Conservation (phyloP, 1,140 invertebrate species). For the Drosophila aff. region DNA sequence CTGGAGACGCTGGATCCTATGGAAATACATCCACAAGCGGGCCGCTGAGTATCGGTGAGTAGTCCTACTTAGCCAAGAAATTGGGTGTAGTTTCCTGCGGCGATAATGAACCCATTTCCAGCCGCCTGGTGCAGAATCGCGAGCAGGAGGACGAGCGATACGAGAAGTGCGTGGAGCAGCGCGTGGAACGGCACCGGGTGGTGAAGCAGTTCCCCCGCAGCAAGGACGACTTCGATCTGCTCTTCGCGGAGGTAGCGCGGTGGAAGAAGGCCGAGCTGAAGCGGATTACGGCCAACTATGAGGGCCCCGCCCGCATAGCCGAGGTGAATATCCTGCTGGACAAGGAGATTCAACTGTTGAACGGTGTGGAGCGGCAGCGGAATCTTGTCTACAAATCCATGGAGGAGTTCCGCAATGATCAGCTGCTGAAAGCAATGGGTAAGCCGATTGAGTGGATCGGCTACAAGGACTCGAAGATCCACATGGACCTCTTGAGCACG, state of each 20-base stretch:
- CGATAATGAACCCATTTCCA: constrained; percentile 2
- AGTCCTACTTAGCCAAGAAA: constrained; percentile 37
- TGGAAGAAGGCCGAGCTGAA: constrained; percentile 87
- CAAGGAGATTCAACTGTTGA: constrained; percentile 87
- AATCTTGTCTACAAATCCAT: constrained; percentile 73
- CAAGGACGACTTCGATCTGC: constrained; percentile 87
- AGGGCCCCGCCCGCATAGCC: constrained; percentile 86
- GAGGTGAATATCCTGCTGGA: constrained; percentile 87
- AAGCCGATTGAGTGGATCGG: constrained; percentile 87
- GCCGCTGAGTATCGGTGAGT: constrained; percentile 82
- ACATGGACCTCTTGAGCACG: constrained; percentile 87
- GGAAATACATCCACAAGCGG: constrained; percentile 78
- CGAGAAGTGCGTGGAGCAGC: constrained; percentile 63
- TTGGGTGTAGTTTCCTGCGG: not conserved
- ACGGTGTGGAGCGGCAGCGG: constrained; percentile 86
- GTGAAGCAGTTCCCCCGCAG: constrained; percentile 86
- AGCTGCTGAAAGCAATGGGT: constrained; percentile 86
- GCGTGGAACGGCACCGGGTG: constrained; percentile 83
- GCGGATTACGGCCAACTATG: constrained; percentile 85
- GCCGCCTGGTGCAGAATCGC: constrained; percentile 70
- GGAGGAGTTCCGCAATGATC: constrained; percentile 85
- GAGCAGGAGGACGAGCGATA: constrained; percentile 57
- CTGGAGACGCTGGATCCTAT: constrained; percentile 72
- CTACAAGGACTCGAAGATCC: constrained; percentile 85
- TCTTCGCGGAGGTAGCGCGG: constrained; percentile 86